Conservation (phyloP, 2,113 vertebrate genomes). For the Shinisaurus crocodilurus region DNA sequence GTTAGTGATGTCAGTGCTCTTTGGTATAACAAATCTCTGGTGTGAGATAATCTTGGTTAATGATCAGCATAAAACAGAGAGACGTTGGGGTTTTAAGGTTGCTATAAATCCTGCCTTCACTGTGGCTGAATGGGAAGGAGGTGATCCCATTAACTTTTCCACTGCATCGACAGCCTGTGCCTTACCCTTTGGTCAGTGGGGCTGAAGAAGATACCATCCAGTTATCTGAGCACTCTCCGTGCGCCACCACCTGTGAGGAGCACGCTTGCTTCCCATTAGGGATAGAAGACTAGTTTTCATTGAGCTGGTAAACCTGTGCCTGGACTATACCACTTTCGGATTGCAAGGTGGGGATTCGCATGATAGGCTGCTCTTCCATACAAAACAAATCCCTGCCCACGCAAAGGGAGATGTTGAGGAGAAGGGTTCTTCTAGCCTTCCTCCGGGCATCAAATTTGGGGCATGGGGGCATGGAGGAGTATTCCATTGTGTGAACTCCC, state of each 20-base stretch:
- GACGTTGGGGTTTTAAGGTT: slow-evolving; percentile 73
- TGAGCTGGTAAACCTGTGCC: neutral
- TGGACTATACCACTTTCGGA: neutral
- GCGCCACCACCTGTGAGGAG: neutral
- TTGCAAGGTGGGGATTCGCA: neutral
- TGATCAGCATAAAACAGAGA: slow-evolving; percentile 78
- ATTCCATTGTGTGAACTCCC: neutral
- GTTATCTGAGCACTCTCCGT: neutral
- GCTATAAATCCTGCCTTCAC: slow-evolving; percentile 73
- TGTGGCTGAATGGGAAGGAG: slow-evolving; percentile 65
- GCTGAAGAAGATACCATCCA: neutral
- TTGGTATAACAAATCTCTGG: slow-evolving; percentile 75
- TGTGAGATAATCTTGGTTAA: slow-evolving; percentile 79
- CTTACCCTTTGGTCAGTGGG: slow-evolving; percentile 10
- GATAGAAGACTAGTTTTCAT: neutral
- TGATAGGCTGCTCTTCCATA: neutral
- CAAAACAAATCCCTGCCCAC: neutral
- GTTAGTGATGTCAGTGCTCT: slow-evolving; percentile 77
- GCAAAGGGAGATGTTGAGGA: neutral
- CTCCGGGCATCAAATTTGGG: neutral
- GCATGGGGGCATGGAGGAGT: neutral
- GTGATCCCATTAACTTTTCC: slow-evolving; percentile 76
- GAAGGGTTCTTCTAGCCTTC: neutral
- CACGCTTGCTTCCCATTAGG: neutral
- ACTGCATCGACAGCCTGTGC: slow-evolving; percentile 42